These are phyloP conservation scores for Megamerina dolium DNA, from an alignment of 2,888 invertebrate species.

Conservation along the genomic window DNA sequence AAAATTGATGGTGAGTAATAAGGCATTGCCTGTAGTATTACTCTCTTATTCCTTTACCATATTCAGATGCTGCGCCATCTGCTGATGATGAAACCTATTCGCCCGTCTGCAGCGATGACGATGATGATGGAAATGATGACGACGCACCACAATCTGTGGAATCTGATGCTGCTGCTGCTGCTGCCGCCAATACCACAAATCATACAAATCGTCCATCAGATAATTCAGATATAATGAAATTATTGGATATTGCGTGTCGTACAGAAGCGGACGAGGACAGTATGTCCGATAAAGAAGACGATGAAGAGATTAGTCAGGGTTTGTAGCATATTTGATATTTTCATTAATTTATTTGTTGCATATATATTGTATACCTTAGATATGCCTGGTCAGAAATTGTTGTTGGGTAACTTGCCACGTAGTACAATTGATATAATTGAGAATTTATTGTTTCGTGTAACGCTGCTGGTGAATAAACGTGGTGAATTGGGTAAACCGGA, in stretches of 20 bases:
- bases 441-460: slow-evolving; percentile 42
- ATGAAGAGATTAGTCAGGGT: slow-evolving; percentile 39
- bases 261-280: slow-evolving; percentile 39
- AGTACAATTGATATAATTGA: slow-evolving; percentile 43
- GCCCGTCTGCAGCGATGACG: slow-evolving; percentile 49
- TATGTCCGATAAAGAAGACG: slow-evolving; percentile 43
- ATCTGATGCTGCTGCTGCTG: slow-evolving; percentile 23
- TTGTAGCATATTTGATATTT: background rate
- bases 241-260: slow-evolving; percentile 38
- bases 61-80: background rate
- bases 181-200: slow-evolving; percentile 11
- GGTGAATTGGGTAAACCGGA: slow-evolving; percentile 43
- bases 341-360: background rate
- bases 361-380: slow-evolving; percentile 20
- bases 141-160: slow-evolving; percentile 20
- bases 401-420: slow-evolving; percentile 26
- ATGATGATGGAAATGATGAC: slow-evolving; percentile 40
- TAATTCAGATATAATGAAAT: slow-evolving; percentile 40
- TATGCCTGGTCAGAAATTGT: slow-evolving; percentile 32
- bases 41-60: background rate
- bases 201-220: slow-evolving; percentile 18
- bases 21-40: background rate
- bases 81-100: slow-evolving; percentile 42
- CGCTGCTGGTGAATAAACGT: slow-evolving; percentile 40
- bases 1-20: slow-evolving; percentile 20